Evolutionary conservation across 2,113 vertebrate genomes (phyloP), one percentile per base, ranked within the genome.

Genomic region (Romanogobio albipinnatus): DNA sequence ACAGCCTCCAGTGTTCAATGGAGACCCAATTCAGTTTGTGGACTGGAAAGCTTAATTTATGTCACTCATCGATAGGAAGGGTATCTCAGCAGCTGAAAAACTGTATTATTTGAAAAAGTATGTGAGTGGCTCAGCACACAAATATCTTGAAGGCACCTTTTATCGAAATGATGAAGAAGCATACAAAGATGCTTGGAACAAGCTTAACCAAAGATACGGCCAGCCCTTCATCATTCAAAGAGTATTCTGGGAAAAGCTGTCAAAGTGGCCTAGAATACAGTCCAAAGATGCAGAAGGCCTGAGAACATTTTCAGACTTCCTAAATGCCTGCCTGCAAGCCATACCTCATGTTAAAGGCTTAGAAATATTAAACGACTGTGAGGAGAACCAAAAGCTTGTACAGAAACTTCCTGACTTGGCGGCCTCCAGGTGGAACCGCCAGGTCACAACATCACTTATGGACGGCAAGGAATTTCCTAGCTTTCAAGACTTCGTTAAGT

Each of bases 391-490:
- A 24, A 74, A n/a, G 11, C 11, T 74, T 43, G n/a, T 26, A 22
- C 43, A 49, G 7, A 74, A 74, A 45, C 39, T n/a, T 39, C 39
- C 68, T 24, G 43, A 49, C 39, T 11, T 22, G 19, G 22, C 5
- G 26, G 43, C 22, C 2, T 47, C 71, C 19, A 26, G 33, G 1
- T 85, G 79, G 74, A 89, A 85, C 33, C 61, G 49, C 0, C 64
- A 83, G 8, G 79, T 85, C 26, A 81, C 83, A 33, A 45, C 58
- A n/a, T n/a, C n/a, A n/a, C n/a, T n/a, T n/a, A n/a, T n/a, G n/a
- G n/a, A n/a, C n/a, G n/a, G n/a, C n/a, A n/a, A n/a, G n/a, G n/a
- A n/a, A n/a, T n/a, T n/a, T n/a, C n/a, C n/a, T n/a, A n/a, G n/a
- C n/a, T n/a, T n/a, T n/a, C n/a, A n/a, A n/a, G n/a, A n/a, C n/a